These are phyloP conservation scores for Coendou prehensilis DNA, from an alignment of 2,797 vertebrate species.

Conservation along the genomic window DNA sequence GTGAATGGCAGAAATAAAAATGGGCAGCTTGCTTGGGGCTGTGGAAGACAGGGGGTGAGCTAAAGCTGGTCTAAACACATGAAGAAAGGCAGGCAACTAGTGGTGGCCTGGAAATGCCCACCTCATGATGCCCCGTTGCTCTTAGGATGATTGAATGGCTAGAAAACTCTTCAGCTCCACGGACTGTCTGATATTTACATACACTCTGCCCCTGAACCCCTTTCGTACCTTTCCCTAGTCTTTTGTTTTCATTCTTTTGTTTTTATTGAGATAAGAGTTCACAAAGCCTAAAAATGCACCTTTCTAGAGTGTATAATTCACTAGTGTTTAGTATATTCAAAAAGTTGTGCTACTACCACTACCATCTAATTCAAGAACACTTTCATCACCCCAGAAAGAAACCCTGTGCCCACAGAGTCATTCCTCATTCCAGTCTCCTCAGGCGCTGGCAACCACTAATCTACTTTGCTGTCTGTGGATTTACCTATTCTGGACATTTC, in stretches of 20 bases:
- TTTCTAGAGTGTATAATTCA: neutral
- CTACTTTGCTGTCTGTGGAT: neutral
- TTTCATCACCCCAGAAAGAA: neutral
- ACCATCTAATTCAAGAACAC: neutral
- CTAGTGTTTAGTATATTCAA: neutral
- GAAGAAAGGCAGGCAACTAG: neutral
- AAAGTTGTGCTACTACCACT: neutral
- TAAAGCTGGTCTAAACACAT: neutral
- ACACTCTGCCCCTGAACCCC: neutral
- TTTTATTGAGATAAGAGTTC: conserved; percentile 36
- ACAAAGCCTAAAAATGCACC: neutral
- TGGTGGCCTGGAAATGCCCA: neutral
- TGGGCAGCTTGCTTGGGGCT: neutral
- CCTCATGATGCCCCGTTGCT: rapidly evolving
- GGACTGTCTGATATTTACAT: neutral
- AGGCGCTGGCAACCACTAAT: neutral
- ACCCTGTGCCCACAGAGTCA: neutral
- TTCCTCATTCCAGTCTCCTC: neutral
- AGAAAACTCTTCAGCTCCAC: neutral
- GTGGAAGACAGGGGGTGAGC: neutral
- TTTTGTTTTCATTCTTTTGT: neutral
- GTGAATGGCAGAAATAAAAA: neutral
- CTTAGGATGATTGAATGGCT: neutral
- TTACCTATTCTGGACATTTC: neutral
- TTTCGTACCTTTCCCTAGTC: neutral